phyloP scores from a whole-genome alignment of 2,888 invertebrate genomes.

The Aspidapion aeneum region DNA sequence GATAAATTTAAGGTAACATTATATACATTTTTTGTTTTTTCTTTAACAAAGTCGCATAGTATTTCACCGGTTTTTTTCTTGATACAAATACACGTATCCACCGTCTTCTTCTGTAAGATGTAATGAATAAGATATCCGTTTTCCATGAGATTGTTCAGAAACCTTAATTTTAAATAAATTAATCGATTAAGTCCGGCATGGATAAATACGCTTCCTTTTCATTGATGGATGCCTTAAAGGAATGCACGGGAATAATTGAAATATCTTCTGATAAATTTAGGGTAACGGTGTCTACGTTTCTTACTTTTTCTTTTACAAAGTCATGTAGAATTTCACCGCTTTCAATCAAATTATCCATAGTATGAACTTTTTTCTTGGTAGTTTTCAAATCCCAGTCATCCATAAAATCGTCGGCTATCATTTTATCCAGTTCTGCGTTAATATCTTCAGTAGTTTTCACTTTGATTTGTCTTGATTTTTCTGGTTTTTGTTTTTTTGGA shows the following conservation, averaged over 20 bases:
- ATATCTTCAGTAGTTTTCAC: conserved; percentile 14
- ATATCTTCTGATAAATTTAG: conserved; percentile 13
- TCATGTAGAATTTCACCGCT: conserved; percentile 28
- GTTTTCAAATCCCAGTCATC: conserved; percentile 36
- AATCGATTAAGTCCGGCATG: conserved; percentile 46
- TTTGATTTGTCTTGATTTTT: conserved; percentile 1
- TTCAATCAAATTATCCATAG: conserved; percentile 31
- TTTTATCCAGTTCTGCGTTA: conserved; percentile 3
- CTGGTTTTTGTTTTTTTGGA: conserved; percentile 26
- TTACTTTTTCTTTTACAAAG: conserved; percentile 31
- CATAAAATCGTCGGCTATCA: conserved; percentile 18
- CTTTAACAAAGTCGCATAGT: too few species aligned
- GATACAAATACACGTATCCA: too few species aligned
- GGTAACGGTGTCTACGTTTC: conserved; percentile 30
- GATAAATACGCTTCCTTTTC: conserved; percentile 40
- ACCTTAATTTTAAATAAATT: too few species aligned
- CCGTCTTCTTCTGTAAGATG: too few species aligned
- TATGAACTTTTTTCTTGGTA: conserved; percentile 27
- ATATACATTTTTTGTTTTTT: too few species aligned
- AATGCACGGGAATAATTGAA: conserved; percentile 2
- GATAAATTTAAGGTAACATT: too few species aligned
- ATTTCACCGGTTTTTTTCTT: too few species aligned
- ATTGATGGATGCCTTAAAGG: conserved; percentile 1
- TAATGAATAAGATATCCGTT: too few species aligned
- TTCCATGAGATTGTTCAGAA: too few species aligned